A percentile compares a stretch with the other conserved stretches of the same genome.
Evolutionary conservation across 2,888 invertebrate species (phyloP).

Genomic region (Patella depressa): DNA sequence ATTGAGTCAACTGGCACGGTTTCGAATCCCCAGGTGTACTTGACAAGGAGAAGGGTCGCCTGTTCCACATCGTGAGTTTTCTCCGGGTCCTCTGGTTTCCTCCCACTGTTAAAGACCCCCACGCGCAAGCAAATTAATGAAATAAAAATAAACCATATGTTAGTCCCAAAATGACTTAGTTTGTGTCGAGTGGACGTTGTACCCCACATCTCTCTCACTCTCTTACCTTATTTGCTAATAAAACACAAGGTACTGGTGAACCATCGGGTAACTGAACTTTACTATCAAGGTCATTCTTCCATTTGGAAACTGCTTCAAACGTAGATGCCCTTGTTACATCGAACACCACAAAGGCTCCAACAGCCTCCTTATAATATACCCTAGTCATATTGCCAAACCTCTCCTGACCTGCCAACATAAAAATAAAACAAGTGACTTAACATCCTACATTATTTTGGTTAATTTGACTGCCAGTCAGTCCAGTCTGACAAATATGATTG

Average conservation of each 20-base stretch:
- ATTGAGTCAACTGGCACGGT: no score
- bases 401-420: slow-evolving; percentile 74
- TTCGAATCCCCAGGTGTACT: no score
- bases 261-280: slow-evolving; percentile 75
- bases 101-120: no score
- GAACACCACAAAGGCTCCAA: slow-evolving; percentile 74
- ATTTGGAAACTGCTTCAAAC: slow-evolving; percentile 75
- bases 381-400: slow-evolving; percentile 77
- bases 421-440: slow-evolving; percentile 1
- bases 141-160: no score
- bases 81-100: no score
- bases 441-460: neutral
- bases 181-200: no score
- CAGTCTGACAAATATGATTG: no score
- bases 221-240: slow-evolving; percentile 76
- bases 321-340: slow-evolving; percentile 75
- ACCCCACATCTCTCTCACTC: neutral
- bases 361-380: slow-evolving; percentile 77
- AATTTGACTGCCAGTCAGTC: no score
- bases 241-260: slow-evolving; percentile 75
- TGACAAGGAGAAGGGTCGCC: no score
- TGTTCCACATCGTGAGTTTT: no score
- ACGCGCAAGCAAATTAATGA: no score
- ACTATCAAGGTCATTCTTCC: slow-evolving; percentile 76
- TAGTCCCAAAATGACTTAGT: no score